Percentiles rank a stretch among this genome's conserved stretches.
Evolutionary conservation across 2,797 vertebrate species (phyloP).

Genomic region (Triplophysa bombifrons): DNA sequence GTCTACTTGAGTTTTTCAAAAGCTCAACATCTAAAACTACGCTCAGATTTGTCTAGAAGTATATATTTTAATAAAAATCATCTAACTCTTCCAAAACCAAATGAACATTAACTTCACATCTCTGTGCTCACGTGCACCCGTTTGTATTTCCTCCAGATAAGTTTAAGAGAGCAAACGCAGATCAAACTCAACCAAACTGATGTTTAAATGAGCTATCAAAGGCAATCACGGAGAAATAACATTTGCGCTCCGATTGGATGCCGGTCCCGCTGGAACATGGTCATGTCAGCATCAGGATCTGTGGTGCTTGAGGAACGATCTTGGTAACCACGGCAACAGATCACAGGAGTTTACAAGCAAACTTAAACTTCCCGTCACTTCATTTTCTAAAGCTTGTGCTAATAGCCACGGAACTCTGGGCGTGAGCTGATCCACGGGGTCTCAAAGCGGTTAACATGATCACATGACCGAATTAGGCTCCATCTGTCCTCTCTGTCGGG

Average conservation of each 20-base stretch:
- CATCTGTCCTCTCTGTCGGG: conserved; percentile 26
- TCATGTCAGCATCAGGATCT: conserved; percentile 50
- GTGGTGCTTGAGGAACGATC: conserved; percentile 43
- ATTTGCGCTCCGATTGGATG: conserved; percentile 1
- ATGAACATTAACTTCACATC: neutral
- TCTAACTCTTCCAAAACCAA: neutral
- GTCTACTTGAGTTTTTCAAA: neutral
- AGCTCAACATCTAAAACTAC: neutral
- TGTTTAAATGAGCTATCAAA: neutral
- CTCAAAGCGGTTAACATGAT: neutral
- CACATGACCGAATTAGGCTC: conserved; percentile 6
- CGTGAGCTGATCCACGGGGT: too few relatives aligned
- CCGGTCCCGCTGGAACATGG: conserved; percentile 16
- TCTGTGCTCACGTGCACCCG: too few relatives aligned
- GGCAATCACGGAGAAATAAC: neutral
- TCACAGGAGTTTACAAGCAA: conserved; percentile 30
- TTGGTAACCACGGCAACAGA: conserved; percentile 46
- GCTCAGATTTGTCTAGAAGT: too few relatives aligned
- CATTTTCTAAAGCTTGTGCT: conserved; percentile 25
- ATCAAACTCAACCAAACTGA: neutral
- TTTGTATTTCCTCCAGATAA: neutral
- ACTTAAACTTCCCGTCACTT: conserved; percentile 38
- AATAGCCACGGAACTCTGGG: neutral
- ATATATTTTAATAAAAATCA: neutral
- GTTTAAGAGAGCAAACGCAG: neutral